Percentiles rank a stretch among this genome's conserved stretches.
Evolutionary conservation across 2,888 invertebrate genomes (phyloP).

Genomic region (Ephialtes manifestator): DNA sequence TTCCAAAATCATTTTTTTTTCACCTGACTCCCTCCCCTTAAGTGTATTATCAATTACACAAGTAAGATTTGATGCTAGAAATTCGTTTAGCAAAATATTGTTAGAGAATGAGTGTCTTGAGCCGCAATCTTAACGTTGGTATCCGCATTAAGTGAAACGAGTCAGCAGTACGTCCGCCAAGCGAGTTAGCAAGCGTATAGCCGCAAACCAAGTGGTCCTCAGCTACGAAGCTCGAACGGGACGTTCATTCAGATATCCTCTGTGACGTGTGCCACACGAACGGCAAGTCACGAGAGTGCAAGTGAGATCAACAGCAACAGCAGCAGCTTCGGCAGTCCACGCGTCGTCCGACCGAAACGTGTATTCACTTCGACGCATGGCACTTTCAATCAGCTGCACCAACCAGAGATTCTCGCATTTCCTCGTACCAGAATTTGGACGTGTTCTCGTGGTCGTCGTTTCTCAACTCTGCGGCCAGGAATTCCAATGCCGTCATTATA

Average conservation of each 20-base stretch:
- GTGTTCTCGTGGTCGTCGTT: constrained; percentile 30
- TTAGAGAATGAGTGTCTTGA: not conserved
- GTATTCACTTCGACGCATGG: constrained; percentile 69
- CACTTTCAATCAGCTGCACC: constrained; percentile 65
- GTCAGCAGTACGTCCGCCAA: constrained; percentile 62
- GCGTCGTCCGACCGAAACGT: constrained; percentile 52
- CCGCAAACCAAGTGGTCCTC: constrained; percentile 27
- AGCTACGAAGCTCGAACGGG: constrained; percentile 34
- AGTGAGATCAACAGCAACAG: constrained; percentile 35
- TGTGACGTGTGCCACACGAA: constrained; percentile 15
- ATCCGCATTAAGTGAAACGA: constrained; percentile 62
- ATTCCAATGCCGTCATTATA: constrained; percentile 56
- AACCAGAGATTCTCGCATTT: constrained; percentile 50
- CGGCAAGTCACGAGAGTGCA: constrained; percentile 30
- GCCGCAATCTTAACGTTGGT: not conserved
- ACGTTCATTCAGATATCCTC: constrained; percentile 64
- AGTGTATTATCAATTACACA: not conserved
- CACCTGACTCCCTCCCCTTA: too few relatives aligned
- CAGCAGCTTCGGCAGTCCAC: constrained; percentile 21
- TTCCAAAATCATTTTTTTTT: too few relatives aligned
- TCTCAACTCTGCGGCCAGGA: constrained; percentile 59
- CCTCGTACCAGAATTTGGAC: constrained; percentile 58
- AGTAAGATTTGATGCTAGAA: not conserved
- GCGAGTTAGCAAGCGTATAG: constrained; percentile 5
- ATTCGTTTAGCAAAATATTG: not conserved